Percentiles rank a stretch among this genome's conserved stretches.
Conservation (phyloP, 2,888 invertebrate genomes). For the Drosophila siamana region DNA sequence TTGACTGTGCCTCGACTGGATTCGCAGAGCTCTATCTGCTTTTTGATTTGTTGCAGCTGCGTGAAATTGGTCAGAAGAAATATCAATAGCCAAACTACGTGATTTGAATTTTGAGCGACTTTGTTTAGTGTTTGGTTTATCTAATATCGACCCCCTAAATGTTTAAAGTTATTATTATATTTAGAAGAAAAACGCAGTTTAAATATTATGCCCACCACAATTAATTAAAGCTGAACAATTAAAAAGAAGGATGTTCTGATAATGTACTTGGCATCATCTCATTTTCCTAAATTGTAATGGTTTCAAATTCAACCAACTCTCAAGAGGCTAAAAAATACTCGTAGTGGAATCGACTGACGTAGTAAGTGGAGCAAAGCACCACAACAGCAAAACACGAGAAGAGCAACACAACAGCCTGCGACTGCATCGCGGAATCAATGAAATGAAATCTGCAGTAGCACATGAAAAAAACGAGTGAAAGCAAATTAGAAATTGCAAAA, state of each 20-base stretch:
- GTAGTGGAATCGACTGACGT: not conserved
- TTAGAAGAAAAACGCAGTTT: conserved; percentile 34
- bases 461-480: conserved; percentile 49
- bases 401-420: conserved; percentile 4
- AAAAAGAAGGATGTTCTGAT: conserved; percentile 53
- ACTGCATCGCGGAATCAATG: conserved; percentile 37
- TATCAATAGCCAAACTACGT: conserved; percentile 66
- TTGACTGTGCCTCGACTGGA: conserved; percentile 12
- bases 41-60: conserved; percentile 80
- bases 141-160: not conserved
- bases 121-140: conserved; percentile 18
- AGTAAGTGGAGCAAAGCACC: not conserved
- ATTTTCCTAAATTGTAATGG: conserved; percentile 11
- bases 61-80: conserved; percentile 77
- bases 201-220: conserved; percentile 13
- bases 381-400: not conserved
- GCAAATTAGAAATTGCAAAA: conserved; percentile 60
- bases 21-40: conserved; percentile 34
- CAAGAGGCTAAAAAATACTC: not conserved
- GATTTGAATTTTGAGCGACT: conserved; percentile 66
- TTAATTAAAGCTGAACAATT: conserved; percentile 9
- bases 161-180: conserved; percentile 25
- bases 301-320: conserved; percentile 1
- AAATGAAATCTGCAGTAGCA: conserved; percentile 53
- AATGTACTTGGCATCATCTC: conserved; percentile 17